phyloP scores from a whole-genome alignment of 2,113 vertebrate genomes.

The Paradisaea rubra region DNA sequence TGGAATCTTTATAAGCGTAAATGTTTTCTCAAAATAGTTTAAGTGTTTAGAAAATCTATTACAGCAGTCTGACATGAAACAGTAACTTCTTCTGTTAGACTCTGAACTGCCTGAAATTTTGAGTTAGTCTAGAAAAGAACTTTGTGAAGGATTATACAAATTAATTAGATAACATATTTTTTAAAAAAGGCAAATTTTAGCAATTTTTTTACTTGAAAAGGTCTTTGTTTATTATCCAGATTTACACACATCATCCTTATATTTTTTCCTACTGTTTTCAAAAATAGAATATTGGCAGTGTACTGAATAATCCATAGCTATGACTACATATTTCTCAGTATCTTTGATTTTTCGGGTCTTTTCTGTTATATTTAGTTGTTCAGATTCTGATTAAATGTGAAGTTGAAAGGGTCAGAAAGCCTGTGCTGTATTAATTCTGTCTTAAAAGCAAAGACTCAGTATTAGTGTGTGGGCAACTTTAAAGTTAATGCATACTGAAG shows the following conservation, averaged over 20 bases:
- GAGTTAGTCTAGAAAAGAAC: background rate
- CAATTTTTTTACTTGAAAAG: background rate
- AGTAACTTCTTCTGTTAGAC: background rate
- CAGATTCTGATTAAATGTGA: background rate
- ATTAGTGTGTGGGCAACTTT: background rate
- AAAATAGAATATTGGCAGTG: background rate
- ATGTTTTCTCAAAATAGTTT: constrained; percentile 24
- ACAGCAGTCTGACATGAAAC: background rate
- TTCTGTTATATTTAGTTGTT: background rate
- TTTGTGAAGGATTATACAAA: background rate
- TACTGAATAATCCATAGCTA: background rate
- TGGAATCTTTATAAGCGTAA: background rate
- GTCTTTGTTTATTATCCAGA: background rate
- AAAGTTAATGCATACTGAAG: background rate
- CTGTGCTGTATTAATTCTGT: background rate
- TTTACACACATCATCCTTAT: background rate
- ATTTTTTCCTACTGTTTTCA: background rate
- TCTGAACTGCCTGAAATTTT: background rate
- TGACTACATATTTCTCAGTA: background rate
- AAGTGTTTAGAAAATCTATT: constrained; percentile 13
- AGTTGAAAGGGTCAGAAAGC: background rate
- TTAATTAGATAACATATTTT: background rate
- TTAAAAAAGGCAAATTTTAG: background rate
- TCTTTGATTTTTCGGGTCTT: background rate
- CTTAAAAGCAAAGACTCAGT: background rate